Conservation (phyloP, 2,113 vertebrate species). For the Ornithorhynchus anatinus region DNA sequence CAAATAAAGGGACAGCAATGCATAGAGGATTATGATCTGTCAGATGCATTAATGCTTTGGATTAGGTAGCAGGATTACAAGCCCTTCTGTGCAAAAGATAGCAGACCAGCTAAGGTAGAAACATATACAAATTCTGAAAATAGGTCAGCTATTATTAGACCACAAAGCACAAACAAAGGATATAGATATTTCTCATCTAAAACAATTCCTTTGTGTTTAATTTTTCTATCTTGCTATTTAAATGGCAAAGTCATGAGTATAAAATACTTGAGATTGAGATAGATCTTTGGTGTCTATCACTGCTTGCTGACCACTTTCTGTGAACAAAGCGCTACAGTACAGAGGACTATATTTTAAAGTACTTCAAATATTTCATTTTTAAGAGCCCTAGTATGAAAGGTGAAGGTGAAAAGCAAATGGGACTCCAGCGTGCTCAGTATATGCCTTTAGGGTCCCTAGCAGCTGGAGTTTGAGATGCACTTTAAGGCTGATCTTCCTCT, state of each 20-base stretch:
- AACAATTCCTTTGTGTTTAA: conserved; percentile 49
- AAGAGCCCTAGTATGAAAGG: no score
- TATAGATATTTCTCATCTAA: conserved; percentile 29
- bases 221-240: conserved; percentile 24
- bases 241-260: conserved; percentile 37
- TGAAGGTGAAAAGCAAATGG: no score
- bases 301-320: no score
- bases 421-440: no score
- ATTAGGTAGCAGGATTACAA: conserved; percentile 2
- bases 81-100: conserved; percentile 33
- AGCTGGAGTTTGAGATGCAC: no score
- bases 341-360: no score
- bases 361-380: no score
- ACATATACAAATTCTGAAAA: conserved; percentile 45
- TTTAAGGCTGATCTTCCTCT: no score
- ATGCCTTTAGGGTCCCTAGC: no score
- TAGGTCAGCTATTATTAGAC: conserved; percentile 37
- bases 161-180: conserved; percentile 33
- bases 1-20: neutral
- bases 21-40: neutral
- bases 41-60: neutral
- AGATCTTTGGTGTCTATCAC: no score
- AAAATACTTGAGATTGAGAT: neutral
- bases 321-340: no score
- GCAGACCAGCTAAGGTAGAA: conserved; percentile 18